These are phyloP conservation scores for Hemibagrus guttatus DNA, from an alignment of 2,797 vertebrate genomes.

Conservation along the genomic window DNA sequence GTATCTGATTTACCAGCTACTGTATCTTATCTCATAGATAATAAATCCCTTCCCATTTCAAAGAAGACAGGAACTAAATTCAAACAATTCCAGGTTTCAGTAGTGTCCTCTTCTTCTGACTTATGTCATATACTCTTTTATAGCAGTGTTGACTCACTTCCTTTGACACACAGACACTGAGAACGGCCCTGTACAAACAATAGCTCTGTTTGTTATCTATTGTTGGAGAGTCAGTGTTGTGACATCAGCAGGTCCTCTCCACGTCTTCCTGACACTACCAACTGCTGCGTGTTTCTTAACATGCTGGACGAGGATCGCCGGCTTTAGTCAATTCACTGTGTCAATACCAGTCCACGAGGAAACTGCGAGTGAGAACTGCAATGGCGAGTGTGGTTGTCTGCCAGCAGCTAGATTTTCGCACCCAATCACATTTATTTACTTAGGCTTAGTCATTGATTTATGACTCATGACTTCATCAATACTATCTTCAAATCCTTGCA, in stretches of 20 bases:
- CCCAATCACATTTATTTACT: conserved; percentile 26
- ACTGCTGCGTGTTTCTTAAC: conserved; percentile 39
- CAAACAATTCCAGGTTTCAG: conserved; percentile 17
- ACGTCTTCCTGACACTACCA: conserved; percentile 54
- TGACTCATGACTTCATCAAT: conserved; percentile 32
- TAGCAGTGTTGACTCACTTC: conserved; percentile 51
- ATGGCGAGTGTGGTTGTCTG: conserved; percentile 23
- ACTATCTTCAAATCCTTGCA: conserved; percentile 3
- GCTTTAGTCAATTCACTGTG: conserved; percentile 19
- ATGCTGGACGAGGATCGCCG: background rate
- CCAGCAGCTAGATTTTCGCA: conserved; percentile 22
- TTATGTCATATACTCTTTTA: conserved; percentile 29
- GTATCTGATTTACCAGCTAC: conserved; percentile 22
- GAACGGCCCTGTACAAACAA: conserved; percentile 50
- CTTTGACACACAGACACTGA: conserved; percentile 35
- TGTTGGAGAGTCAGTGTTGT: conserved; percentile 36
- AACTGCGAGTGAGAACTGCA: background rate
- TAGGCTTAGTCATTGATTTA: conserved; percentile 14
- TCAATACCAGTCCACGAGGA: conserved; percentile 28
- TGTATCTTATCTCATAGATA: conserved; percentile 44
- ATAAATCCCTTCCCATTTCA: conserved; percentile 41
- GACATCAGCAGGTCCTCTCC: conserved; percentile 55
- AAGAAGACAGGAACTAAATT: conserved; percentile 39
- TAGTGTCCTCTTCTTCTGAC: conserved; percentile 34
- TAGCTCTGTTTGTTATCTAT: conserved; percentile 34